These are phyloP conservation scores for Hestina assimilis DNA, from an alignment of 1,140 invertebrate species.

Conservation along the genomic window DNA sequence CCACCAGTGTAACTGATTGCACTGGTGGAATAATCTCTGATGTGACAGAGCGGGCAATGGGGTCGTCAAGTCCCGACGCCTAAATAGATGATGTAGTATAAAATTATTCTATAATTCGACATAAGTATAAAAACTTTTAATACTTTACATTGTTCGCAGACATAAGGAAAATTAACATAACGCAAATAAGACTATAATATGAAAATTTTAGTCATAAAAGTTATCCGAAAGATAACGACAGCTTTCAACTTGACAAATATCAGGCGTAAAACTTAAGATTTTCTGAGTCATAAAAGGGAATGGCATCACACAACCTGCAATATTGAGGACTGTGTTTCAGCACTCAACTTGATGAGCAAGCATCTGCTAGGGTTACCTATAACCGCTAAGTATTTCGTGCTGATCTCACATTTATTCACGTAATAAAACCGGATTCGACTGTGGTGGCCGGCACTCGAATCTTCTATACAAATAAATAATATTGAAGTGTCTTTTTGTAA, in stretches of 20 bases:
- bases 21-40: too few species aligned
- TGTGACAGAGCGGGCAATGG: too few species aligned
- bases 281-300: conserved; percentile 45
- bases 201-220: too few species aligned
- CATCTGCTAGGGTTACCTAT: conserved; percentile 29
- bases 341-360: conserved; percentile 53
- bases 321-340: conserved; percentile 33
- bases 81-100: too few species aligned
- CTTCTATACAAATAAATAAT: neutral
- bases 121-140: too few species aligned
- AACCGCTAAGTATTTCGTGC: conserved; percentile 1
- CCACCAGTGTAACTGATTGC: too few species aligned
- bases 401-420: conserved; percentile 9
- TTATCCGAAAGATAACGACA: neutral
- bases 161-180: too few species aligned
- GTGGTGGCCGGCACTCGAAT: neutral
- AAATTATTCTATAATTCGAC: too few species aligned
- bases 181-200: too few species aligned
- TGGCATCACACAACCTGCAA: conserved; percentile 40
- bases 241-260: conserved; percentile 32
- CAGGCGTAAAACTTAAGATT: conserved; percentile 37
- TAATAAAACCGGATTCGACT: conserved; percentile 10
- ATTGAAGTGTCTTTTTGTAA: too few species aligned
- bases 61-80: too few species aligned
- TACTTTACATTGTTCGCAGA: too few species aligned